Evolutionary conservation across 2,888 invertebrate species (phyloP), one percentile per base, ranked within the genome.

Genomic region (Galeopsomyia nigrocyanea): DNA sequence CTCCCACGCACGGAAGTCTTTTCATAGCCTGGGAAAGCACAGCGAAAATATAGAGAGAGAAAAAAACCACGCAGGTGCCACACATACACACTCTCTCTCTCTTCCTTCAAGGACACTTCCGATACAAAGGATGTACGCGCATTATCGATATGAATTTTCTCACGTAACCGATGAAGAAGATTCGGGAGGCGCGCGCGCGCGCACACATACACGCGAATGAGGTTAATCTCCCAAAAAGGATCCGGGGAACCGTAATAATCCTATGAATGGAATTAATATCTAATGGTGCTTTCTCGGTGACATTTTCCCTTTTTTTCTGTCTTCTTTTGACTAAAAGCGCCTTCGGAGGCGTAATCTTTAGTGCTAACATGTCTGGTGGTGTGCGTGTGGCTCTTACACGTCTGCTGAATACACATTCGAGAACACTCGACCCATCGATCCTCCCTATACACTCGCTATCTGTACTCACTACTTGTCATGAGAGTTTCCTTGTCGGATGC

Each of bases 371-470:
- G 10, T 1, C 77, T 75, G 77, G 76, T 65, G 74, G 77, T 50
- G 47, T 17, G 77, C 78, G 78, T 80, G 77, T 80, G 79, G 10
- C 80, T 80, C 80, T 79, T 77, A 72, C 26, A 39, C 39, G 79
- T 81, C 60, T 80, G 81, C 81, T 82, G 81, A 83, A 79, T 82
- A 83, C 82, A 82, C 81, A 82, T 80, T 80, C 78, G 78, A 80
- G 80, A 78, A 68, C 71, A 77, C 75, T 77, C 70, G 70, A 64
- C 39, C 39, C 31, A n/a, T 31, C 7, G 3, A 31, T 7, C 31
- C 31, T 31, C 7, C 39, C 7, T 3, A 39, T 39, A 39, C 10
- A 10, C 39, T 39, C 10, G 39, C 39, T 10, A 39, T 39, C 39
- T 39, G 7, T 39, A 13, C 7, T 10, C 39, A 5, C 10, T 39